Evolutionary conservation across 2,888 invertebrate genomes (phyloP).

Genomic region (Drosophila meridiana): DNA sequence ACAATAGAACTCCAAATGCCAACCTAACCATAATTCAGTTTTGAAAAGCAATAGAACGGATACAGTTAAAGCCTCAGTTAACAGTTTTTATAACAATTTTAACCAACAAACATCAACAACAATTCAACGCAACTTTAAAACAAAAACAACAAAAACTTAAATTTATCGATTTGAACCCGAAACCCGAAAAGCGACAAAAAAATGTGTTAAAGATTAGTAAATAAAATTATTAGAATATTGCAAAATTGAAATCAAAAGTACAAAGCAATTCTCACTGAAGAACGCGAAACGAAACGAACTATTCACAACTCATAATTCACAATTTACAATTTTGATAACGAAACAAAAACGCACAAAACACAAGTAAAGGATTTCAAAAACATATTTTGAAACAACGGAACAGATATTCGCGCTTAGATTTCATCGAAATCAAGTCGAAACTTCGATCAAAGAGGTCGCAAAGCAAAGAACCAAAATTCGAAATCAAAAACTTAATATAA

Average conservation of each 20-base stretch:
- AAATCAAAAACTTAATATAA: background rate
- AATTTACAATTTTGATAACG: constrained; percentile 38
- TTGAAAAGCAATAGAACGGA: constrained; percentile 82
- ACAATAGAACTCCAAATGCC: constrained; percentile 70
- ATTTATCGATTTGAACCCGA: constrained; percentile 10
- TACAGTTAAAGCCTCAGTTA: constrained; percentile 49
- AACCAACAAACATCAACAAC: constrained; percentile 14
- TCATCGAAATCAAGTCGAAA: background rate
- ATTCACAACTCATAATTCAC: background rate
- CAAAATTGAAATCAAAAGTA: constrained; percentile 76
- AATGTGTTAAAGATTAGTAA: constrained; percentile 18
- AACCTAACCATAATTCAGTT: constrained; percentile 83
- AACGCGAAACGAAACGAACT: constrained; percentile 38
- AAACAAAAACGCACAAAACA: background rate
- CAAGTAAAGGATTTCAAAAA: background rate
- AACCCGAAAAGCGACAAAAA: constrained; percentile 18
- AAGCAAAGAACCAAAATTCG: background rate
- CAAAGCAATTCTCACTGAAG: constrained; percentile 45
- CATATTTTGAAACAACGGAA: background rate
- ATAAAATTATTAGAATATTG: constrained; percentile 25
- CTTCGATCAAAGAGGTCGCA: background rate
- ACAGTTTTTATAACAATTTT: constrained; percentile 32
- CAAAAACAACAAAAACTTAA: constrained; percentile 21
- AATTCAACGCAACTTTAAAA: constrained; percentile 29
- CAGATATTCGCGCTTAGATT: background rate